Evolutionary conservation across 2,113 vertebrate species (phyloP).

Genomic region (Oryzias melastigma): DNA sequence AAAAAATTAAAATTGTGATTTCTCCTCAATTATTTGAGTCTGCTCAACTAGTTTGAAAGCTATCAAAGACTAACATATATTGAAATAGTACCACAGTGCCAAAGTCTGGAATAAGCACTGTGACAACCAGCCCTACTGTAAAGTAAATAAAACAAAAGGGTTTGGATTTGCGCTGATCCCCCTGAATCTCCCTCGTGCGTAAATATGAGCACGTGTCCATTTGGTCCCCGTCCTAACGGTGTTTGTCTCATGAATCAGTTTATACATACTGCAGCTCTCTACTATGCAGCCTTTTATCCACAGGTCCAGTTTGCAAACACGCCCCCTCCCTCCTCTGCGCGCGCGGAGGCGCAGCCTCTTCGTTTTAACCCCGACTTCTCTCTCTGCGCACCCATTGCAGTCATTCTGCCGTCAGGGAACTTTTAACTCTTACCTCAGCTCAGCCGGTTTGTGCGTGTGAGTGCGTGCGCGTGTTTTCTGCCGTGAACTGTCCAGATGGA

Average conservation of each 20-base stretch:
- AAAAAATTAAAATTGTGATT: no score
- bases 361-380: constrained; percentile 55
- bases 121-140: no score
- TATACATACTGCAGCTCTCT: constrained; percentile 10
- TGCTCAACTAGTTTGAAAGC: no score
- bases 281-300: constrained; percentile 33
- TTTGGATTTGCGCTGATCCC: no score
- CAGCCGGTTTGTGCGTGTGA: constrained; percentile 22
- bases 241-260: constrained; percentile 32
- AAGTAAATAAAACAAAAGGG: no score
- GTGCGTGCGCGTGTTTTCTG: constrained; percentile 18
- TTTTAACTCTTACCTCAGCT: constrained; percentile 49
- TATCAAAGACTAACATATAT: no score
- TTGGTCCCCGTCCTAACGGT: constrained; percentile 29
- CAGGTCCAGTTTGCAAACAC: constrained; percentile 39
- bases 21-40: no score
- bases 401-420: constrained; percentile 17
- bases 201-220: not conserved
- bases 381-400: constrained; percentile 9
- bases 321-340: constrained; percentile 14
- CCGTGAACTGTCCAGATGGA: constrained; percentile 77
- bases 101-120: no score
- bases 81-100: no score
- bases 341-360: not conserved
- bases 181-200: no score